phyloP scores from a whole-genome alignment of 2,888 invertebrate species.

The Liposcelis brunnea region DNA sequence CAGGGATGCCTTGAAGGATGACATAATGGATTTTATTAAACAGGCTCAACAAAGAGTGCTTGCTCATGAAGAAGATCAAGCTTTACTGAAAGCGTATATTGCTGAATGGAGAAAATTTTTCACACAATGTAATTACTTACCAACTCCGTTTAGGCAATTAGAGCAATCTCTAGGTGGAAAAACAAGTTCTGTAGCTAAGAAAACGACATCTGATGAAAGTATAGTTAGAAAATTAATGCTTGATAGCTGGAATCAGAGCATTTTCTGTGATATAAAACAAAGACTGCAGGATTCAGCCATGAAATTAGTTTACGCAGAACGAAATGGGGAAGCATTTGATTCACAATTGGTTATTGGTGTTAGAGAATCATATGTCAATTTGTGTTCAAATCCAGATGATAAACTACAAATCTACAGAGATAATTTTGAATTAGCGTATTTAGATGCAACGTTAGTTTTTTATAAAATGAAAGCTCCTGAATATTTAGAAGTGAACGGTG shows the following conservation, averaged over 20 bases:
- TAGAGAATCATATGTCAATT: conserved; percentile 90
- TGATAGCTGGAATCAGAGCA: conserved; percentile 95
- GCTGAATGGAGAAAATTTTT: conserved; percentile 97
- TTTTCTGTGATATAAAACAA: conserved; percentile 89
- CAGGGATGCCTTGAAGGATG: conserved; percentile 72
- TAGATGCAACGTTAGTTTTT: conserved; percentile 85
- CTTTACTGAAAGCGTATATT: conserved; percentile 89
- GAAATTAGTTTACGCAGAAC: conserved; percentile 90
- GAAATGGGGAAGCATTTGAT: conserved; percentile 96
- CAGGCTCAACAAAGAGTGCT: conserved; percentile 80
- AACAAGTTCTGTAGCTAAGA: conserved; percentile 32
- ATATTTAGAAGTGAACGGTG: conserved; percentile 76
- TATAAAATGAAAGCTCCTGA: conserved; percentile 83
- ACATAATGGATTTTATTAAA: conserved; percentile 86
- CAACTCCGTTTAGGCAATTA: conserved; percentile 85
- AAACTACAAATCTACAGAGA: conserved; percentile 90
- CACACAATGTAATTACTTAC: conserved; percentile 91
- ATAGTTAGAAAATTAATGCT: conserved; percentile 89
- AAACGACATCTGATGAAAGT: conserved; percentile 61
- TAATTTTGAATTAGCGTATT: conserved; percentile 92
- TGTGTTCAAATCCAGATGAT: conserved; percentile 84
- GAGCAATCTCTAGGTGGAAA: conserved; percentile 71
- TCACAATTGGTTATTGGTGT: conserved; percentile 95
- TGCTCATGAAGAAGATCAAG: conserved; percentile 85
- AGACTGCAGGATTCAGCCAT: conserved; percentile 88